Evolutionary conservation across 2,888 invertebrate genomes (phyloP), one percentile per base, ranked within the genome.

Genomic region (Cosmia pyralina): DNA sequence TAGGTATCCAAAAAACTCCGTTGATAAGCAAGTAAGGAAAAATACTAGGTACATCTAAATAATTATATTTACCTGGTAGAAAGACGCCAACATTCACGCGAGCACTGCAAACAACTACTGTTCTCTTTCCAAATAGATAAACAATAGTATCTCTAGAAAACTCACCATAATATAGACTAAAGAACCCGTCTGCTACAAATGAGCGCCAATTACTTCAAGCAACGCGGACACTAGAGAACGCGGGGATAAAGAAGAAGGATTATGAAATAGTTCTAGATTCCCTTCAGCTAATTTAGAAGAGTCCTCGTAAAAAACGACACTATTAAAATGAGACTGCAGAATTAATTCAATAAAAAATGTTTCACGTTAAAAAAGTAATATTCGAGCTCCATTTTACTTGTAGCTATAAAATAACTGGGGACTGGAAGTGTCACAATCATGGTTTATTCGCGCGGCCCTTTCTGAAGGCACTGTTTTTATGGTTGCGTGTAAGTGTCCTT

Each of bases 131-230:
- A 38, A 60, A 60, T 17, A 64, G 22, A 60, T 48, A 50, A 41
- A 77, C n/a, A 75, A 75, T 69, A 75, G 75, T 75, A 44, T 67
- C 38, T 64, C n/a, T 64, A 64, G 58, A 53, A 64, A 22, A 80
- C 65, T 62, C 65, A 58, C 66, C 28, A 59, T 80, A 80, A 64
- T 58, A 70, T 57, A 58, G 60, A 65, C 52, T 58, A 48, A 73
- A 64, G 66, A 50, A 60, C 59, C 59, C 78, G 59, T 69, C 69
- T 78, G 55, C 46, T 78, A 55, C 50, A 81, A 81, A 82, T 82
- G 79, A 78, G 70, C 57, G 52, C 70, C 79, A 82, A 81, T 79
- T 79, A 79, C 79, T 82, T 82, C 59, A 77, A 73, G 73, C 64
- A 73, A 69, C 73, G 57, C 64, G 69, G 69, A 79, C 59, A 65